Evolutionary conservation across 2,888 invertebrate genomes (phyloP), one percentile per base, ranked within the genome.

Genomic region (Calameuta pallipes): DNA sequence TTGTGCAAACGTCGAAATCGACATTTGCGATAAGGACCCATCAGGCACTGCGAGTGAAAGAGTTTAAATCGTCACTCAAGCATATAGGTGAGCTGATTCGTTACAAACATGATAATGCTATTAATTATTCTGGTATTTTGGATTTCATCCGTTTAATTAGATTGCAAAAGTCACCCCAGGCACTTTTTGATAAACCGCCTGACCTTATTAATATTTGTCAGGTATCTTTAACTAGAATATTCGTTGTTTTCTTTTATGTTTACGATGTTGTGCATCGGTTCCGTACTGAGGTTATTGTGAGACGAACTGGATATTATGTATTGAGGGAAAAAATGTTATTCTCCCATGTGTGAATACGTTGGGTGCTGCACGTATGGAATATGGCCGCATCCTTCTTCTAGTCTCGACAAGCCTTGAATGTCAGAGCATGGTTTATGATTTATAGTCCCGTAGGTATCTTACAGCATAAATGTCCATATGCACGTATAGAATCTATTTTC

Each of bases 381-480:
- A 71, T 13, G 71, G 31, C 71, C 31, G 71, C 31, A 56, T 56
- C 56, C 56, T 34, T 71, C 71, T 71, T 71, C 71, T 31, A 6
- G 31, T 34, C 71, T 31, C 71, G 31, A 31, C 71, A 31, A 71
- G 71, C 31, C 71, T 31, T 23, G 71, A 71, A 71, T 31, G 71
- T 71, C 71, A 31, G 71, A 71, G 71, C 71, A 31, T 71, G 71
- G 15, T 31, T 33, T 71, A 71, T 71, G 71, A 71, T 71, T 71
- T 71, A 71, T n/a, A 34, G 71, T 34, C 31, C 31, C 23, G 71
- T 23, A 71, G 33, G 31, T 71, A 71, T 23, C 56, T 56, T 71
- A 30, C 12, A 34, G 71, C 12, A 71, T 34, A 34, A 56, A 56
- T 0, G 56, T 56, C 9, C 23, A 56, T 56, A 23, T 56, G 31